These are phyloP conservation scores for Prionailurus viverrinus DNA, from an alignment of 2,113 vertebrate species.

Conservation along the genomic window DNA sequence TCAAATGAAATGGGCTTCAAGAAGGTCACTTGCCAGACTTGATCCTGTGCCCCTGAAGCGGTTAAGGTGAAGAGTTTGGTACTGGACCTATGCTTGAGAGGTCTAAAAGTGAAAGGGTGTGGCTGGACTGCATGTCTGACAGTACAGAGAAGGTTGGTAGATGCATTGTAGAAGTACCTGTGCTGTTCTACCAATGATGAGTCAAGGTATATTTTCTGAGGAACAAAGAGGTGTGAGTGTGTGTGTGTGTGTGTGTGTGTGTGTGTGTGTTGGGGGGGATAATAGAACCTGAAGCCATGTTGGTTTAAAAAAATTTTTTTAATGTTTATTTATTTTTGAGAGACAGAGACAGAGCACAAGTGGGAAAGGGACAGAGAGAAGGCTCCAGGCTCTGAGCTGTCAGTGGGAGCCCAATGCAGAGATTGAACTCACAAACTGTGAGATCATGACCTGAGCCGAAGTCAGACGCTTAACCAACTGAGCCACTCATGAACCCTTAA, in stretches of 20 bases:
- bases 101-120: background rate
- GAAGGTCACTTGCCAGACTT: background rate
- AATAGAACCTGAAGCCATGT: background rate
- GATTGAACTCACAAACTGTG: too few species aligned
- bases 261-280: background rate
- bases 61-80: background rate
- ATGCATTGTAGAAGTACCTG: background rate
- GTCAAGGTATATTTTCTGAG: background rate
- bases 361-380: too few species aligned
- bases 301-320: too few species aligned
- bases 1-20: background rate
- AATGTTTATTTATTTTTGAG: too few species aligned
- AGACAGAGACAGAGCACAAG: too few species aligned
- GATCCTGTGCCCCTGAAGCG: background rate
- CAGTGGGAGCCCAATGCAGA: too few species aligned
- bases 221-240: background rate
- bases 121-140: background rate
- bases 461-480: too few species aligned
- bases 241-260: background rate
- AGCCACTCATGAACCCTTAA: too few species aligned
- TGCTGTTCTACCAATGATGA: background rate
- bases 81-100: background rate
- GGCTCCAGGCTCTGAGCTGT: too few species aligned
- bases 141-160: background rate
- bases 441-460: too few species aligned